Percentiles rank a stretch among this genome's conserved stretches.
phyloP scores from a whole-genome alignment of 2,113 vertebrate species.

The Dermatemys mawii region DNA sequence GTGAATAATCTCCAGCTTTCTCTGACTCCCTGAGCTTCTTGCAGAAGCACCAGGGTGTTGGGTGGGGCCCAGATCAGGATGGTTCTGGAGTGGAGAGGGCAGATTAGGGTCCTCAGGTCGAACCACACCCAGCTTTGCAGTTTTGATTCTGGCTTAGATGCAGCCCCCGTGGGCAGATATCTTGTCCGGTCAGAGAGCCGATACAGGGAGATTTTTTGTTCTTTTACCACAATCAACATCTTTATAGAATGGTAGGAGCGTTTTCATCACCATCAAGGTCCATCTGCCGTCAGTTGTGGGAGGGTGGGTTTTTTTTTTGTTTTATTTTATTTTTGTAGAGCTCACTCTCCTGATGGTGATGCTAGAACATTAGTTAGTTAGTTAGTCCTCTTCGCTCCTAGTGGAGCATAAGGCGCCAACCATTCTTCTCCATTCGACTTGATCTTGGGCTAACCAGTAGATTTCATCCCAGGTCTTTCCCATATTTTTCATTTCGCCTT shows the following conservation, averaged over 20 bases:
- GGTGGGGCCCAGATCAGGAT: rapidly evolving
- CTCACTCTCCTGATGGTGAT: rapidly evolving
- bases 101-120: not conserved
- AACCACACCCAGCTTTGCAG: not conserved
- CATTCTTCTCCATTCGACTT: too few relatives aligned
- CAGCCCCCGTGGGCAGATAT: not conserved
- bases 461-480: too few relatives aligned
- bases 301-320: too few relatives aligned
- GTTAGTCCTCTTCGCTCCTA: too few relatives aligned
- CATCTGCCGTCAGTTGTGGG: not conserved
- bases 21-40: not conserved
- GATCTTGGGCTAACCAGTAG: too few relatives aligned
- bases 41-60: rapidly evolving
- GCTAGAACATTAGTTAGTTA: rapidly evolving
- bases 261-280: not conserved
- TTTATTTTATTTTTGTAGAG: too few relatives aligned
- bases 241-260: not conserved
- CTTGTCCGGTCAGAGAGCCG: too few relatives aligned
- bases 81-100: rapidly evolving
- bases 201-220: too few relatives aligned
- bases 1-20: rapidly evolving
- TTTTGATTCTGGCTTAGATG: not conserved
- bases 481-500: too few relatives aligned
- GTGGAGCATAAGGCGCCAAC: too few relatives aligned
- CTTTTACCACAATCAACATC: not conserved